A percentile compares a stretch with the other conserved stretches of the same genome.
Evolutionary conservation across 2,113 vertebrate genomes (phyloP).

Genomic region (Pongo pygmaeus): DNA sequence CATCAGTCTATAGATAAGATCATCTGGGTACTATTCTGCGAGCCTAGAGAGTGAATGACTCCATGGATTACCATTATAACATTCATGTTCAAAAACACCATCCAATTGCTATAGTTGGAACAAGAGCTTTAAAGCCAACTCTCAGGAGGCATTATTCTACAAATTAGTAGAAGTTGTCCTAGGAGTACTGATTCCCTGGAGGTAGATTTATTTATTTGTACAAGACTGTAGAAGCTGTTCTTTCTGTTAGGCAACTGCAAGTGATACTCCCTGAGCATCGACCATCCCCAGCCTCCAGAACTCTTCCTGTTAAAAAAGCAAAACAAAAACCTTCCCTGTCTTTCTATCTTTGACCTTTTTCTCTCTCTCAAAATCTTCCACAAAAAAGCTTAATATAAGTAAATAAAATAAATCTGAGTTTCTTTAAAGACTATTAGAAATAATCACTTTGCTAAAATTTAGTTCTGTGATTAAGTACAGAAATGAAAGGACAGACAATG

Average conservation of each 20-base stretch:
- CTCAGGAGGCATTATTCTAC: neutral
- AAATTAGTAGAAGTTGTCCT: neutral
- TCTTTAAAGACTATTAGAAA: conserved; percentile 7
- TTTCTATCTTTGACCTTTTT: neutral
- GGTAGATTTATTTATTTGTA: neutral
- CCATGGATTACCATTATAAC: neutral
- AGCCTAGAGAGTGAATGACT: neutral
- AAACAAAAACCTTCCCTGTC: neutral
- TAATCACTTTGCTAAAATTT: neutral
- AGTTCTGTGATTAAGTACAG: neutral
- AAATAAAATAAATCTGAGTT: conserved; percentile 27
- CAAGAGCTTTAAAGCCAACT: neutral
- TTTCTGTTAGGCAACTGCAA: neutral
- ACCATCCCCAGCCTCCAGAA: neutral
- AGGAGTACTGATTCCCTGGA: neutral
- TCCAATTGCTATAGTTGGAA: neutral
- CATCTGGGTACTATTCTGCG: neutral
- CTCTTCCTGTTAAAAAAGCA: neutral
- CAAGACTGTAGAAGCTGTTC: neutral
- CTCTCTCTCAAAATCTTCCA: neutral
- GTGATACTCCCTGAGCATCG: neutral
- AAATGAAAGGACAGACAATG: neutral
- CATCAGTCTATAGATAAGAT: neutral
- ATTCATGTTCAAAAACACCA: neutral
- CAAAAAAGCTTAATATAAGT: neutral